Conservation (phyloP, 2,797 vertebrate species). For the Chrosomus eos region DNA sequence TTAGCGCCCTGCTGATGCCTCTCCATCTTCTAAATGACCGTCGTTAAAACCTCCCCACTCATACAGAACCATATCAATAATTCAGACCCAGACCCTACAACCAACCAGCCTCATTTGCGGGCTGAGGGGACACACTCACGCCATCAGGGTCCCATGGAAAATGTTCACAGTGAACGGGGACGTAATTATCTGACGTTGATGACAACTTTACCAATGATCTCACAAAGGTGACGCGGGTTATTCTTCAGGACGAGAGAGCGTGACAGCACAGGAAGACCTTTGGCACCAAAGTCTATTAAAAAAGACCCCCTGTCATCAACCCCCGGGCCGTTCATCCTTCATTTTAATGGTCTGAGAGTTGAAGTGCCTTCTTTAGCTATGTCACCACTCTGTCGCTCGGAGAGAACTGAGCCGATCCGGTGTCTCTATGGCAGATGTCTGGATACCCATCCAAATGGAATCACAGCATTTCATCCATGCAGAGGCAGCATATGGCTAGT, state of each 20-base stretch:
- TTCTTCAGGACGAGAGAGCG: conserved; percentile 28
- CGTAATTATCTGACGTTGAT: conserved; percentile 44
- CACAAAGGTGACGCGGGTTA: conserved; percentile 27
- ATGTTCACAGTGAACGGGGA: conserved; percentile 62
- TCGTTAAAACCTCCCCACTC: conserved; percentile 71
- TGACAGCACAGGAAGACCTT: conserved; percentile 41
- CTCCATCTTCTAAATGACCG: conserved; percentile 75
- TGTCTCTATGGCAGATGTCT: conserved; percentile 40
- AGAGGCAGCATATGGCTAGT: conserved; percentile 28
- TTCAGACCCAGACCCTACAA: conserved; percentile 61
- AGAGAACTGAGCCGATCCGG: not conserved
- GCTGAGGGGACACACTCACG: conserved; percentile 66
- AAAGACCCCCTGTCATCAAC: conserved; percentile 40
- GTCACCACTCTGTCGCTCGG: conserved; percentile 19
- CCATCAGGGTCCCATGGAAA: conserved; percentile 64
- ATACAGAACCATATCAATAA: conserved; percentile 73
- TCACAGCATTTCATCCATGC: conserved; percentile 35
- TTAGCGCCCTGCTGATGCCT: conserved; percentile 69
- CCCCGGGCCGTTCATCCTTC: conserved; percentile 51
- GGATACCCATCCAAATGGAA: conserved; percentile 32
- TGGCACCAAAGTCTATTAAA: conserved; percentile 49
- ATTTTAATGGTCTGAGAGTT: conserved; percentile 57
- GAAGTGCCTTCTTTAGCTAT: conserved; percentile 47
- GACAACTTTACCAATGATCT: conserved; percentile 41
- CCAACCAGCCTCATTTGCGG: conserved; percentile 69